Percentiles rank a stretch among this genome's conserved stretches.
These are phyloP conservation scores for Octomys mimax DNA, from an alignment of 2,797 vertebrate genomes.

Conservation along the genomic window DNA sequence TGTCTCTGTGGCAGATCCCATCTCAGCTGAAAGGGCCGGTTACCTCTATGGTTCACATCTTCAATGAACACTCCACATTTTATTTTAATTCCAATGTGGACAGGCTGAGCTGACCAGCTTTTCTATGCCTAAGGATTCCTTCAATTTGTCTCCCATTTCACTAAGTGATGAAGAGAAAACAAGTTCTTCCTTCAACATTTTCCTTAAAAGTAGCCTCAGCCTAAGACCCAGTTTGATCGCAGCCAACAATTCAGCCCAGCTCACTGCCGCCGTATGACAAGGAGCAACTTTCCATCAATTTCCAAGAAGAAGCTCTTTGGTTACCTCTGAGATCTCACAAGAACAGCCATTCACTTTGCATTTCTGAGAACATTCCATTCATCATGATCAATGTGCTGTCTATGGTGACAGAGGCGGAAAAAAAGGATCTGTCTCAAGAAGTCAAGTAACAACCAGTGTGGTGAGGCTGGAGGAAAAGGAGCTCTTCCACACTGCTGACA, in stretches of 20 bases:
- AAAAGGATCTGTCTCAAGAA: no score
- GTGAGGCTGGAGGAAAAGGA: no score
- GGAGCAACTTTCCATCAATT: not conserved
- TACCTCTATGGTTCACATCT: not conserved
- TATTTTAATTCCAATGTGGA: not conserved
- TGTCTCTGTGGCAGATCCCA: not conserved
- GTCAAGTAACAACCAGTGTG: no score
- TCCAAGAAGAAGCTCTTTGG: not conserved
- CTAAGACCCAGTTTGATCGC: not conserved
- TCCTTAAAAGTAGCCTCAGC: not conserved
- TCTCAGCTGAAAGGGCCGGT: no score
- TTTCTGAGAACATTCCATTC: not conserved
- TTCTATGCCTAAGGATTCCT: not conserved
- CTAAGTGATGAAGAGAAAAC: not conserved
- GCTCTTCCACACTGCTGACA: no score
- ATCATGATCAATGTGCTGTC: fast-evolving
- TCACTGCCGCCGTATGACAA: not conserved
- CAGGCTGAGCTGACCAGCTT: not conserved
- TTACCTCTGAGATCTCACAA: not conserved
- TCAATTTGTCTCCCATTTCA: not conserved
- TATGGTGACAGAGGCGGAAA: not conserved
- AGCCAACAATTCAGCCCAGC: not conserved
- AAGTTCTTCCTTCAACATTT: not conserved
- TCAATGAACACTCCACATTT: not conserved
- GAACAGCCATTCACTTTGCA: fast-evolving